A percentile compares a stretch with the other conserved stretches of the same genome.
Conservation (phyloP, 2,888 invertebrate species). For the Eudasyphora cyanicolor region DNA sequence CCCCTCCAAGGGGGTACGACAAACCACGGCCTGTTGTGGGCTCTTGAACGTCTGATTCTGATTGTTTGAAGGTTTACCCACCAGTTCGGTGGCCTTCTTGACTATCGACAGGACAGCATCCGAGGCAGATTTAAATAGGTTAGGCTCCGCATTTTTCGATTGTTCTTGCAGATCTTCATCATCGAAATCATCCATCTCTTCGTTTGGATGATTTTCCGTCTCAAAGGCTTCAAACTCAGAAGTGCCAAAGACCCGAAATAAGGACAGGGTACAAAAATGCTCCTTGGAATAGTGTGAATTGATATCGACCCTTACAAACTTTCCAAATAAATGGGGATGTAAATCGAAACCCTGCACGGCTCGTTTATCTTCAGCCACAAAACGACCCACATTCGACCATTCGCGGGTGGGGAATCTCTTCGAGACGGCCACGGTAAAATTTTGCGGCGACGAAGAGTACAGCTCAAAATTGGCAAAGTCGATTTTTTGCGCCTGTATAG, state of each 20-base stretch:
- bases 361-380: slow-evolving; percentile 92
- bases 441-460: slow-evolving; percentile 97
- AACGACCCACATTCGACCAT: slow-evolving; percentile 94
- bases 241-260: slow-evolving; percentile 95
- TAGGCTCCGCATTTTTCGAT: slow-evolving; percentile 82
- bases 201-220: slow-evolving; percentile 87
- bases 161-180: slow-evolving; percentile 82
- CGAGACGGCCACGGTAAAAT: slow-evolving; percentile 92
- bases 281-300: slow-evolving; percentile 97
- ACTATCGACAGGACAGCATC: slow-evolving; percentile 96
- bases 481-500: slow-evolving; percentile 96
- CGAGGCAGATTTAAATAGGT: slow-evolving; percentile 91
- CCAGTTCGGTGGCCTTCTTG: slow-evolving; percentile 93
- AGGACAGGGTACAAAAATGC: slow-evolving; percentile 98
- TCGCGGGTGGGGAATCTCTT: slow-evolving; percentile 95
- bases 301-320: slow-evolving; percentile 94
- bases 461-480: slow-evolving; percentile 98
- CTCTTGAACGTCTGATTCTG: slow-evolving; percentile 81
- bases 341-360: slow-evolving; percentile 92
- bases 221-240: slow-evolving; percentile 95
- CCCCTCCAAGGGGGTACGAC: slow-evolving; percentile 86
- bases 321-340: slow-evolving; percentile 90
- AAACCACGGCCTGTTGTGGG: slow-evolving; percentile 75
- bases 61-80: slow-evolving; percentile 85
- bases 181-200: slow-evolving; percentile 86